A percentile compares a stretch with the other conserved stretches of the same genome.
phyloP scores from a whole-genome alignment of 1,140 invertebrate species.

The Cotesia chilonis region DNA sequence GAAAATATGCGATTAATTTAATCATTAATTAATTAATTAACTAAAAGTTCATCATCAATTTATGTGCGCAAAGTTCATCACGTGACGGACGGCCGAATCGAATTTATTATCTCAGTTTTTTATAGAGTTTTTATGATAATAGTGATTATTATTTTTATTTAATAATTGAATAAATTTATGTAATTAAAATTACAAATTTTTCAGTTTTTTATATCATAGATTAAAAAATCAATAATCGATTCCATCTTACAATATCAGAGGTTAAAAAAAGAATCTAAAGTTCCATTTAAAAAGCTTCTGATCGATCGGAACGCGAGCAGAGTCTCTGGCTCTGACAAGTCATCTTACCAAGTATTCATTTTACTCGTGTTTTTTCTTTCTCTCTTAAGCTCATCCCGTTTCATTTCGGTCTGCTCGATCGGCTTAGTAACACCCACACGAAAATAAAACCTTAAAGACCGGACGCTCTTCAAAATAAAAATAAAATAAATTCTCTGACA shows the following conservation, averaged over 20 bases:
- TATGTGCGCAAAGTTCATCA: slow-evolving; percentile 24
- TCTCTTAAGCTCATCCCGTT: background rate
- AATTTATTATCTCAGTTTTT: background rate
- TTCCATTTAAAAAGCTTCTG: too few species aligned
- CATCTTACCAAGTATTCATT: slow-evolving; percentile 3
- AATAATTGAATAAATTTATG: too few species aligned
- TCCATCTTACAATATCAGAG: too few species aligned
- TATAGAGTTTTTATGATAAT: too few species aligned
- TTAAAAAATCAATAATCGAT: too few species aligned
- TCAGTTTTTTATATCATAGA: too few species aligned
- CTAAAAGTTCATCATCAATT: slow-evolving; percentile 13
- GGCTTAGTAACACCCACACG: background rate
- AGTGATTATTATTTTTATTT: too few species aligned
- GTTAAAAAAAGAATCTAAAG: too few species aligned
- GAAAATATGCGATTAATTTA: slow-evolving; percentile 40
- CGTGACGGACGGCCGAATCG: slow-evolving; percentile 33
- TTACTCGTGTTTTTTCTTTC: background rate
- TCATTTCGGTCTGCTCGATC: background rate
- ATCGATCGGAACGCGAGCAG: background rate
- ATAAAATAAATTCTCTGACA: background rate
- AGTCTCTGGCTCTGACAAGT: slow-evolving; percentile 4
- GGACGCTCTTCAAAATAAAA: background rate
- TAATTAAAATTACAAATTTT: too few species aligned
- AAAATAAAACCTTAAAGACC: background rate
- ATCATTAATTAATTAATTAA: background rate